These are phyloP conservation scores for Oscheius onirici DNA, from an alignment of 2,888 invertebrate genomes.

Conservation along the genomic window DNA sequence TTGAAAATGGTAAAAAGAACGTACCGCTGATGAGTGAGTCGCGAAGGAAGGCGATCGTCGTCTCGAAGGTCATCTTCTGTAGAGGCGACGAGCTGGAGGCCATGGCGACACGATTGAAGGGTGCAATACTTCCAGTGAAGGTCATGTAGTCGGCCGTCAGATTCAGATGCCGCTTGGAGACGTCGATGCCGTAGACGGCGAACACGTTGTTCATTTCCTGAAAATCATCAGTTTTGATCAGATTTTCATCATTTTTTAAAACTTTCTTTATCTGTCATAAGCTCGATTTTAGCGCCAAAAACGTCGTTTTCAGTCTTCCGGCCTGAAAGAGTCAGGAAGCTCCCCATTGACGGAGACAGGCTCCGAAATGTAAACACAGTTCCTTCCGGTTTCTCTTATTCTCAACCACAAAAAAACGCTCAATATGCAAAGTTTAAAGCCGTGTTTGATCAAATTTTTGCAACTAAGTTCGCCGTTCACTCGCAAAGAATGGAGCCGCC, in stretches of 20 bases:
- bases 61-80: conserved; percentile 98
- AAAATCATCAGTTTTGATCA: conserved; percentile 31
- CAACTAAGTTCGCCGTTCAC: too few species aligned
- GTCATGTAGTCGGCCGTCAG: conserved; percentile 98
- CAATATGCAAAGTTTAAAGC: too few species aligned
- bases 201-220: conserved; percentile 93
- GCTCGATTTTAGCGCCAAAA: too few species aligned
- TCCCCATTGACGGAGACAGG: too few species aligned
- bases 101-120: conserved; percentile 89
- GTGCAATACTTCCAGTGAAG: conserved; percentile 86
- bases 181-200: conserved; percentile 93
- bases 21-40: conserved; percentile 80
- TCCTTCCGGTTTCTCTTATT: too few species aligned
- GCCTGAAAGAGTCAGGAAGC: too few species aligned
- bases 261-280: background rate
- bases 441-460: too few species aligned
- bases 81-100: conserved; percentile 89
- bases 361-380: too few species aligned
- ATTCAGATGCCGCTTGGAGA: conserved; percentile 90
- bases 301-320: too few species aligned
- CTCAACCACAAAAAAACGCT: too few species aligned
- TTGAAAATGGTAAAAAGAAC: conserved; percentile 30
- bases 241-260: background rate
- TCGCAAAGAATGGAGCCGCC: too few species aligned
- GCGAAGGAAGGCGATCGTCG: conserved; percentile 85